Evolutionary conservation across 92 coral and sea anemone species (phyloP).

Genomic region (Umimayanthus chanpuru): DNA sequence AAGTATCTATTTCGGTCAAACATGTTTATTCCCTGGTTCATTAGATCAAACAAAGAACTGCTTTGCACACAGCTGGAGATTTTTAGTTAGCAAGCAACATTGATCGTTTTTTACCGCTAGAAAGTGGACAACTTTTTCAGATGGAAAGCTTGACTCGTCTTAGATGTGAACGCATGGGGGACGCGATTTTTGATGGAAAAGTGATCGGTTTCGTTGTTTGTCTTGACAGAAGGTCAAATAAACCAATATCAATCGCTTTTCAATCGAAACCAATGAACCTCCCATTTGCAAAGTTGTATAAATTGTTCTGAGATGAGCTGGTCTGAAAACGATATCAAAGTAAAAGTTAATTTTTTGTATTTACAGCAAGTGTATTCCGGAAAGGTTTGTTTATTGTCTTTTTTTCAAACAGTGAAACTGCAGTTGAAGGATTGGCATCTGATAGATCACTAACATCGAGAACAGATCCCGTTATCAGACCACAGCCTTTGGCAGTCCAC

Average conservation of each 20-base stretch:
- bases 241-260: neutral
- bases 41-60: neutral
- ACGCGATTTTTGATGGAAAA: neutral
- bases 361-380: neutral
- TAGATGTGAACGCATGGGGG: too few relatives aligned
- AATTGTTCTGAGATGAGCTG: too few relatives aligned
- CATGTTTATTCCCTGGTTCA: neutral
- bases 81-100: neutral
- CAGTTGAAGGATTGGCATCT: neutral
- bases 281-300: neutral
- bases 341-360: too few relatives aligned
- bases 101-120: neutral
- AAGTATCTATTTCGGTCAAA: neutral
- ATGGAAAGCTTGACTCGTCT: too few relatives aligned
- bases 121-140: neutral
- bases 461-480: slow-evolving; percentile 34
- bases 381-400: neutral
- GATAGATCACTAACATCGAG: slow-evolving; percentile 29
- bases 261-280: neutral
- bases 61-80: neutral
- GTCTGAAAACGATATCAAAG: too few relatives aligned
- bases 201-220: neutral
- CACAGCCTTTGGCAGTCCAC: slow-evolving; percentile 35
- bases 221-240: neutral
- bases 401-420: slow-evolving; percentile 17